These are phyloP conservation scores for Entomobrya proxima DNA, from an alignment of 2,888 invertebrate genomes.

Conservation along the genomic window DNA sequence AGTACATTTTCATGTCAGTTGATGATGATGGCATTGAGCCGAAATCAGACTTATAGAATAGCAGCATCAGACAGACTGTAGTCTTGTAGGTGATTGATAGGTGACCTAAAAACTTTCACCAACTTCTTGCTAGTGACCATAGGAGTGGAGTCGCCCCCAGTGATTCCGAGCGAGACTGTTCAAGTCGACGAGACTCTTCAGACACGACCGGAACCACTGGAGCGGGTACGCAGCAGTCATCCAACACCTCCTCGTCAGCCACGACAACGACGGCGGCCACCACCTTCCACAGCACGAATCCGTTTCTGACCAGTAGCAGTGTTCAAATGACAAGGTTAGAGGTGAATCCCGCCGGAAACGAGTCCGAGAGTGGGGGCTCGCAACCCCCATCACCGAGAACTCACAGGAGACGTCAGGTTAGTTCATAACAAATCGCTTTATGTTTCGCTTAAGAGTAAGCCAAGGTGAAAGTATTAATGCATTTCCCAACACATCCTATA, in stretches of 20 bases:
- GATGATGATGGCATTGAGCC: too few relatives aligned
- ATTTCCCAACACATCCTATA: too few relatives aligned
- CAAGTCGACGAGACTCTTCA: slow-evolving; percentile 84
- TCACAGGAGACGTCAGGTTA: slow-evolving; percentile 86
- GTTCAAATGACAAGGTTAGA: slow-evolving; percentile 80
- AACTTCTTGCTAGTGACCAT: slow-evolving; percentile 85
- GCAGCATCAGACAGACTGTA: background rate
- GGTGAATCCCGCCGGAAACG: slow-evolving; percentile 83
- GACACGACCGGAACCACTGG: slow-evolving; percentile 75
- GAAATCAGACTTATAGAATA: too few relatives aligned
- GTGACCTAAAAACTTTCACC: slow-evolving; percentile 57
- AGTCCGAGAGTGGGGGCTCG: slow-evolving; percentile 92
- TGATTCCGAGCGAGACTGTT: slow-evolving; percentile 92
- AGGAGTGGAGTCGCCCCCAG: slow-evolving; percentile 93
- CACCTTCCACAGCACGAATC: slow-evolving; percentile 76
- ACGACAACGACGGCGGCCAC: slow-evolving; percentile 74
- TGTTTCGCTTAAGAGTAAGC: too few relatives aligned
- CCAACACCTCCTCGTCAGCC: slow-evolving; percentile 80
- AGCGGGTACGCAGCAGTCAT: slow-evolving; percentile 79
- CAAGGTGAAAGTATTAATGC: too few relatives aligned
- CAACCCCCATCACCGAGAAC: slow-evolving; percentile 91
- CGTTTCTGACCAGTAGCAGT: slow-evolving; percentile 70
- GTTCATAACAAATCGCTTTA: background rate
- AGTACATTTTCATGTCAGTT: too few relatives aligned
- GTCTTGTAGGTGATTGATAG: slow-evolving; percentile 45